A percentile compares a stretch with the other conserved stretches of the same genome.
phyloP scores from a whole-genome alignment of 1,140 invertebrate species.

The Penaeus japonicus region DNA sequence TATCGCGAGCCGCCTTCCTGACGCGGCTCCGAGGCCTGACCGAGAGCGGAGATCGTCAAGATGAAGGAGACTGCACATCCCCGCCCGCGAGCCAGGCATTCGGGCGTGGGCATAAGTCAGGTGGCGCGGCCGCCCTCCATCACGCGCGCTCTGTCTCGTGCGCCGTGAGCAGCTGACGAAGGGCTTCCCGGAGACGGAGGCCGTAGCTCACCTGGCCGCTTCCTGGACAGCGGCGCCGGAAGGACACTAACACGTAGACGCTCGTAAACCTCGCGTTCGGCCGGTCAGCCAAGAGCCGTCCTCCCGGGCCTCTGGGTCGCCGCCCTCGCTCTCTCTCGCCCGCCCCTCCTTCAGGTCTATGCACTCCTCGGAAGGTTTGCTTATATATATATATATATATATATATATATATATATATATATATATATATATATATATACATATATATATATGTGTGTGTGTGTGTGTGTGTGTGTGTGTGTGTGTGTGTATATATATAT shows the following conservation, averaged over 20 bases:
- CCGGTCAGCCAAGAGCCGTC: conserved; percentile 24
- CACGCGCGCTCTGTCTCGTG: conserved; percentile 20
- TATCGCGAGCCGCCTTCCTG: too few species aligned
- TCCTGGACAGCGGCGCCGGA: conserved; percentile 2
- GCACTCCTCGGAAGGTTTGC: too few species aligned
- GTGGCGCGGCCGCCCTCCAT: conserved; percentile 16
- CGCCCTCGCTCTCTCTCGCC: background rate
- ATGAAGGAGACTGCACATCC: too few species aligned
- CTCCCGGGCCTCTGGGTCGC: background rate
- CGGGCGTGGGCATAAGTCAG: too few species aligned
- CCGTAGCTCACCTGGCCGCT: conserved; percentile 20
- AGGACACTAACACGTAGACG: conserved; percentile 24
- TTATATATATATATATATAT: background rate
- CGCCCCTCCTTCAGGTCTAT: too few species aligned
- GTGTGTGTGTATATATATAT: background rate
- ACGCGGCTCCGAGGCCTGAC: too few species aligned
- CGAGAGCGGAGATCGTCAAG: too few species aligned
- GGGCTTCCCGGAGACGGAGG: conserved; percentile 40
- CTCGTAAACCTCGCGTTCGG: conserved; percentile 17
- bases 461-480: background rate
- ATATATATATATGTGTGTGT: background rate
- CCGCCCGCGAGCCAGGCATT: too few species aligned
- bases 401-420: background rate
- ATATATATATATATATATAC: conserved; percentile 1
- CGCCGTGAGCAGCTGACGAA: conserved; percentile 28